Conservation (phyloP, 2,113 vertebrate species). For the Calidris pugnax region DNA sequence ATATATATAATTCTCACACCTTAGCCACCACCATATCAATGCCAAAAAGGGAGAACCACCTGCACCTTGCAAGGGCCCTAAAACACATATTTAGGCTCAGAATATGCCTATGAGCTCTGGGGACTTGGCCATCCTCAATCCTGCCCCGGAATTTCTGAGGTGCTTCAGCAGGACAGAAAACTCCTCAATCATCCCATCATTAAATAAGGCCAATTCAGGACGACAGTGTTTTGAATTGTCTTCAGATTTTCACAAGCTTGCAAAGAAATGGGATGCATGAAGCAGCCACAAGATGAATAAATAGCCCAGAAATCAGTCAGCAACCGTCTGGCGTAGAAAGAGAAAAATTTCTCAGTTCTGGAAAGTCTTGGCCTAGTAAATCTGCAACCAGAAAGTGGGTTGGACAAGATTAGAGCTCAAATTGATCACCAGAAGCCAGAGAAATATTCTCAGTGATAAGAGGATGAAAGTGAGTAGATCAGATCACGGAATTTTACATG, state of each 20-base stretch:
- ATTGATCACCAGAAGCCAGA: not conserved
- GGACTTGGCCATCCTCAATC: not conserved
- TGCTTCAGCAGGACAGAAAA: not conserved
- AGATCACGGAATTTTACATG: not conserved
- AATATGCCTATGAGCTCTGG: not conserved
- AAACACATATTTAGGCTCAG: not conserved
- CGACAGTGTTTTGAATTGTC: not conserved
- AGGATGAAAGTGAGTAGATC: not conserved
- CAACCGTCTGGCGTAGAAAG: not conserved
- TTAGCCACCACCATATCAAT: not conserved
- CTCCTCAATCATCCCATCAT: not conserved
- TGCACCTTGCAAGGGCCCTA: not conserved
- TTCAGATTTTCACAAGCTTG: not conserved
- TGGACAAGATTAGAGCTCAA: not conserved
- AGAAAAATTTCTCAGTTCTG: not conserved
- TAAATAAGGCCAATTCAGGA: not conserved
- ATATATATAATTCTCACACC: not conserved
- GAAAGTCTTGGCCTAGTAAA: not conserved
- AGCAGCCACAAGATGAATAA: not conserved
- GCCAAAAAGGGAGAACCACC: not conserved
- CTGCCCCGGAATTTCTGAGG: not conserved
- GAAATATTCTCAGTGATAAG: not conserved
- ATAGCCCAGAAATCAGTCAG: not conserved
- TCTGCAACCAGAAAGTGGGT: not conserved
- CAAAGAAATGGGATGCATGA: not conserved